phyloP scores from a whole-genome alignment of 2,797 vertebrate genomes.

The Adelosebastes latens region DNA sequence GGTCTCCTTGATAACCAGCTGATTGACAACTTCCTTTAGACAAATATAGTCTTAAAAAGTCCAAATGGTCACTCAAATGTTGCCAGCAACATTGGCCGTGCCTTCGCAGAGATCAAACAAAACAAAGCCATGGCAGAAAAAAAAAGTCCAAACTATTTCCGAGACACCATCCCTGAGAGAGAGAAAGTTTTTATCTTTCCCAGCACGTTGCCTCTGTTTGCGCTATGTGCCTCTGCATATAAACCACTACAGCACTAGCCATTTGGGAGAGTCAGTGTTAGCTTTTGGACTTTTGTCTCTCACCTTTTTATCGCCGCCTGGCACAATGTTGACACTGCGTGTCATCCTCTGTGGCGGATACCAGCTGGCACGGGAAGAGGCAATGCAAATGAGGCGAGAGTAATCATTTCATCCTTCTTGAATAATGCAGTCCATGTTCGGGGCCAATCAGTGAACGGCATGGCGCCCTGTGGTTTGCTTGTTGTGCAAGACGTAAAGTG shows the following conservation, averaged over 20 bases:
- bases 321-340: constrained; percentile 59
- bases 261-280: constrained; percentile 44
- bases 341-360: constrained; percentile 41
- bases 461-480: not conserved
- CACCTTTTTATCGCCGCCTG: constrained; percentile 59
- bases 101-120: constrained; percentile 12
- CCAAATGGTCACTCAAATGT: not conserved
- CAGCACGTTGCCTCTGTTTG: constrained; percentile 55
- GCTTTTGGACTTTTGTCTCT: constrained; percentile 50
- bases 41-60: not conserved
- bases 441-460: constrained; percentile 3
- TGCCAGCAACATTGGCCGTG: not conserved
- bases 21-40: not conserved
- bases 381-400: constrained; percentile 5
- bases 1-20: not conserved
- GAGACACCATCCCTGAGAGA: constrained; percentile 2
- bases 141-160: constrained; percentile 8
- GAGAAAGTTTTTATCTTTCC: constrained; percentile 41
- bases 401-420: constrained; percentile 2
- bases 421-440: constrained; percentile 13
- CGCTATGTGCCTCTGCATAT: constrained; percentile 51
- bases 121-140: constrained; percentile 13
- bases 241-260: constrained; percentile 36
- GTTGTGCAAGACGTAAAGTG: not conserved
- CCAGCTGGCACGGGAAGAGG: constrained; percentile 38